These are phyloP conservation scores for Eupsittula cactorum DNA, from an alignment of 2,113 vertebrate genomes.

Conservation along the genomic window DNA sequence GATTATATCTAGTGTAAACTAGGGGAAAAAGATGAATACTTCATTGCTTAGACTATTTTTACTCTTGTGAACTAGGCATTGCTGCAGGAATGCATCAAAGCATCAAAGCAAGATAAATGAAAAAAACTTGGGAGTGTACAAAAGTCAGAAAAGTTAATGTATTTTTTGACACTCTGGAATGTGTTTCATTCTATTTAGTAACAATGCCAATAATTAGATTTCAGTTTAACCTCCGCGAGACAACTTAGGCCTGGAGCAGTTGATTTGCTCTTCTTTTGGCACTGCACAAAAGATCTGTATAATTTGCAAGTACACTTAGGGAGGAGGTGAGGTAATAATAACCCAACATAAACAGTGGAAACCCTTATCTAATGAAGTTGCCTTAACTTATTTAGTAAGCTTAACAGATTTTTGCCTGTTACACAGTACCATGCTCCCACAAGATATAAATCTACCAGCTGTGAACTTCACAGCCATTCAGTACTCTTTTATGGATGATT, in stretches of 20 bases:
- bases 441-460: conserved; percentile 13
- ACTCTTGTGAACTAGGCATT: not conserved
- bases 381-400: not conserved
- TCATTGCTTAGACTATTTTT: not conserved
- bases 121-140: not conserved
- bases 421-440: not conserved
- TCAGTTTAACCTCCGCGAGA: not conserved
- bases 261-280: not conserved
- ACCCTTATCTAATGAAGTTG: not conserved
- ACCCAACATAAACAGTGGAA: not conserved
- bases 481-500: not conserved
- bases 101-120: not conserved
- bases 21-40: not conserved
- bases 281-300: not conserved
- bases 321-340: not conserved
- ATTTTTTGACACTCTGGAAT: not conserved
- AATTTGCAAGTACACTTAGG: not conserved
- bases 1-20: not conserved
- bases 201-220: not conserved
- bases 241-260: not conserved
- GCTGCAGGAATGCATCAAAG: not conserved
- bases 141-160: not conserved
- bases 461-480: conserved; percentile 37
- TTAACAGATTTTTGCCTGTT: not conserved
- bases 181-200: not conserved